These are phyloP conservation scores for Macrocentrus cingulum DNA, from an alignment of 1,140 invertebrate species.

Conservation along the genomic window DNA sequence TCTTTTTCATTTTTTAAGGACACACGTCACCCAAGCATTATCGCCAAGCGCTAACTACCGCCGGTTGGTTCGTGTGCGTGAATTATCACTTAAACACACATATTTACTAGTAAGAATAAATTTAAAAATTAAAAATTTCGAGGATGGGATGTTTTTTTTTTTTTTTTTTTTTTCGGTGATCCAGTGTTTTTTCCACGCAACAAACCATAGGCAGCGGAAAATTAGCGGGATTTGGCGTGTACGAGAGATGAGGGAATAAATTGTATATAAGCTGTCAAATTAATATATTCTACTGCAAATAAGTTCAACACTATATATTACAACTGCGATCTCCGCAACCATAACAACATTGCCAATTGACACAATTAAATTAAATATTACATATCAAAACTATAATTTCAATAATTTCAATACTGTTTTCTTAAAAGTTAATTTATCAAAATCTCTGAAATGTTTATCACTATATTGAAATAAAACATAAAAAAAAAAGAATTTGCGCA, in stretches of 20 bases:
- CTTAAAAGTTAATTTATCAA: too few species aligned
- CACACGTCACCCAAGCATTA: slow-evolving; percentile 56
- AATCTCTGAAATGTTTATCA: too few species aligned
- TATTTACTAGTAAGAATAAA: slow-evolving; percentile 49
- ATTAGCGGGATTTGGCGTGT: slow-evolving; percentile 42
- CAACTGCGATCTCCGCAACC: slow-evolving; percentile 60
- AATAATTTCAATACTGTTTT: too few species aligned
- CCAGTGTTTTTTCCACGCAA: slow-evolving; percentile 45
- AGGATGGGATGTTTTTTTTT: neutral
- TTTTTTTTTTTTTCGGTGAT: neutral
- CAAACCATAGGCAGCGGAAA: slow-evolving; percentile 48
- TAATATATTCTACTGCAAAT: slow-evolving; percentile 60
- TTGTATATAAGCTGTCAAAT: slow-evolving; percentile 59
- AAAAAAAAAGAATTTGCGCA: too few species aligned
- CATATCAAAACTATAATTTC: too few species aligned
- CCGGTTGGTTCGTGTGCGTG: slow-evolving; percentile 51
- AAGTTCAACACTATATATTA: slow-evolving; percentile 58
- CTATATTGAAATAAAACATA: too few species aligned
- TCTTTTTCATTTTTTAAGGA: slow-evolving; percentile 15
- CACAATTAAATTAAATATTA: too few species aligned
- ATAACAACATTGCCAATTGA: slow-evolving; percentile 49
- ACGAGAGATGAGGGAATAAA: slow-evolving; percentile 47
- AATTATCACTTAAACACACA: slow-evolving; percentile 52
- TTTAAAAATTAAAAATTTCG: slow-evolving; percentile 15
- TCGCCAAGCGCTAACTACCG: slow-evolving; percentile 48